Base-by-base conservation (phyloP, 2,797 vertebrate genomes). In the Silurus aristotelis region DNA sequence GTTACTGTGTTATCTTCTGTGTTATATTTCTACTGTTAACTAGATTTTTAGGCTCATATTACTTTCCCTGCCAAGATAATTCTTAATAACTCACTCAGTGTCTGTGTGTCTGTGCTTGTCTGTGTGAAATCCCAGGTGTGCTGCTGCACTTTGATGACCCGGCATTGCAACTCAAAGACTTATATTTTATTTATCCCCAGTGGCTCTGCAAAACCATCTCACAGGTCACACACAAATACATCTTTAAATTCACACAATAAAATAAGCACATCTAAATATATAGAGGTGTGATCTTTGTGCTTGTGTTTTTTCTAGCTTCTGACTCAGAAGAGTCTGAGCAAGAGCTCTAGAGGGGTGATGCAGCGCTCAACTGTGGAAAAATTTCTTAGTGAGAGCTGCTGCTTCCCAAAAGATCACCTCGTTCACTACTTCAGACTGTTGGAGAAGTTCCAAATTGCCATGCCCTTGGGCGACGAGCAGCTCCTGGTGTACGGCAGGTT, bases 121-220 rank as follows among this genome's bases (percentile, higher is more conserved):
- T 75, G 20, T 60, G 27, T 66, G 19, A 0, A 20, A 48, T 70
- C 84, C 12, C 87, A 99, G 98, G 98, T 0, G 96, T 99, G 71
- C 92, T 99, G 20, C 94, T 99, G 90, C 97, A 99, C 92, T 99
- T 98, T 91, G 97, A 97, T 84, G 98, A 99, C 88, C 97, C 98
- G 15, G 96, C 96, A 0, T 92, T 99, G 43, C 96, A 98, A 89
- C 95, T 99, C 0, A 94, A 95, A 82, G 96, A 99, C 48, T 94
- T 99, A 38, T 99, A 98, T 93, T 99, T 99, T 67, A 96, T 99
- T 63, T 93, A 98, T 89, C 98, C 97, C 0, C 97, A 97, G 91
- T 99, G 98, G 98, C 93, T 99, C 1, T 99, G 98, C 92, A 96
- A 96, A 94, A 94, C 97, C 92, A 97, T 99, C 94, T 96, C 96